Base-by-base conservation (phyloP, 2,113 vertebrate species). In the Sturnira hondurensis region DNA sequence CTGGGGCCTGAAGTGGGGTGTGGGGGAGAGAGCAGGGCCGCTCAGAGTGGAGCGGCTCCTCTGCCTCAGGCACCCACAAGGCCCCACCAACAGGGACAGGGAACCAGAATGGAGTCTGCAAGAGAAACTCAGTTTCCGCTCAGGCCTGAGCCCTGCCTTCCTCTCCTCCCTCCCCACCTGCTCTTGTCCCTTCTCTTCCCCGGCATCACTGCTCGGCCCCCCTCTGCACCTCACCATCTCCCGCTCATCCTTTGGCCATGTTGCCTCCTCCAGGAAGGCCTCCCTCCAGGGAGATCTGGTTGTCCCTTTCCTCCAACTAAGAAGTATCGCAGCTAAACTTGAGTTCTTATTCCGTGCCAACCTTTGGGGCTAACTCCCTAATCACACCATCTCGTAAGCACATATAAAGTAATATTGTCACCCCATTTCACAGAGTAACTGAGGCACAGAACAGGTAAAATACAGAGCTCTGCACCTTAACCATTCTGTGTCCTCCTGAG, bases 371-470 rank as follows among this genome's bases (percentile, higher is more conserved):
- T 91, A 24, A 36, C 6, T 36, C 67, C 0, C 0, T 5, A 20
- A 24, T 5, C 0, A 5, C 38, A 24, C 50, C 68, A 31, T 31
- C 15, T 43, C n/a, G 4, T 1, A 38, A n/a, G 70, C 41, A 54
- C 1, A 0, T 0, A 4, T 0, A 28, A 91, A 26, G 33, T 5
- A 16, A 19, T 17, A 31, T 1, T n/a, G 11, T 28, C 12, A 52
- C n/a, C 54, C 76, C 31, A 22, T 56, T 54, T 78, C 71, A 70
- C 77, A 47, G 17, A 16, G 19, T 15, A 33, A 65, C 52, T 20
- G 16, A 84, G 58, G 36, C 28, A 31, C 70, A 4, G 33, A 52
- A 43, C 14, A 45, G n/a, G 28, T 1, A 12, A 26, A 50, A 36
- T 5, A 7, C 45, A 74, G 43, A 58, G 47, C n/a, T n/a, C 71